A percentile compares a stretch with the other conserved stretches of the same genome.
phyloP scores from a whole-genome alignment of 1,140 invertebrate species.

The Semibalanus balanoides region DNA sequence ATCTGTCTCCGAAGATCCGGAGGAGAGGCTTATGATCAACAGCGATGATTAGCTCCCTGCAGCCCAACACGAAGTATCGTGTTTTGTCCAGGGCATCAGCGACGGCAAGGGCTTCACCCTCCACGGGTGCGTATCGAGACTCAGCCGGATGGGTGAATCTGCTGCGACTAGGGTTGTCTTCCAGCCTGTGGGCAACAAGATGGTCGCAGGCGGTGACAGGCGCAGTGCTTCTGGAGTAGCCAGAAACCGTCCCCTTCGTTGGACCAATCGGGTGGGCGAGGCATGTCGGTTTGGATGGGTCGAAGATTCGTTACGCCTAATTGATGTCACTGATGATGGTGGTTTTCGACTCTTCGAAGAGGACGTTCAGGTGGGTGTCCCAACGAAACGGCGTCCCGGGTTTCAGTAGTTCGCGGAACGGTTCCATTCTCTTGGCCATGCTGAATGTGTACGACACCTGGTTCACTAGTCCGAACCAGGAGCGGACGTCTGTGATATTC shows the following conservation, averaged over 20 bases:
- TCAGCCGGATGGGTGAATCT: slow-evolving; percentile 4
- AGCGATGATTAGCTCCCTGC: background rate
- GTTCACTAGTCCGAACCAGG: slow-evolving; percentile 6
- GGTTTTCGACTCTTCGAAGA: background rate
- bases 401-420: background rate
- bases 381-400: background rate
- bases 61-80: slow-evolving; percentile 8
- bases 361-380: background rate
- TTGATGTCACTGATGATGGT: background rate
- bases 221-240: slow-evolving; percentile 9
- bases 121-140: slow-evolving; percentile 5
- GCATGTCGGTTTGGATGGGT: slow-evolving; percentile 7
- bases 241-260: slow-evolving; percentile 8
- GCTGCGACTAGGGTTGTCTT: slow-evolving; percentile 4
- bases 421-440: background rate
- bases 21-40: background rate
- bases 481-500: slow-evolving; percentile 1
- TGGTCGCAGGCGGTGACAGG: background rate
- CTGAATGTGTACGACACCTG: slow-evolving; percentile 2
- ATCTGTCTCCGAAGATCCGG: background rate
- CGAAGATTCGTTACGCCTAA: slow-evolving; percentile 10
- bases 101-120: slow-evolving; percentile 7
- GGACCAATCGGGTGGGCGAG: slow-evolving; percentile 11
- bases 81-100: slow-evolving; percentile 9
- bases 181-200: slow-evolving; percentile 3